These are phyloP conservation scores for Dipodomys merriami DNA, from an alignment of 2,113 vertebrate species.

Conservation along the genomic window DNA sequence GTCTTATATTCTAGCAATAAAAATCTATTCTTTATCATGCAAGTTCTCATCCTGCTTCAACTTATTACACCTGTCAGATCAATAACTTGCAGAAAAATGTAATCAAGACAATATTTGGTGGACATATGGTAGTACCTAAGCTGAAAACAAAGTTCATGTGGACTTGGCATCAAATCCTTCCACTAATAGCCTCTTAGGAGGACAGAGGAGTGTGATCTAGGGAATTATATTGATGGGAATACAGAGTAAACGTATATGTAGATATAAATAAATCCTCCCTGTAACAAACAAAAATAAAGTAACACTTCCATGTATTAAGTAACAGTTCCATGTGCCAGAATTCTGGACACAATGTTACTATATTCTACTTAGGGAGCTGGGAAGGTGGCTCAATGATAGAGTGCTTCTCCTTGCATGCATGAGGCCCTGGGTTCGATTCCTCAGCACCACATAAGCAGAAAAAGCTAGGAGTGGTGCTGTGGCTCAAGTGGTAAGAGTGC, in stretches of 20 bases:
- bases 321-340: not conserved
- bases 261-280: not conserved
- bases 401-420: too few relatives aligned
- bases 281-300: not conserved
- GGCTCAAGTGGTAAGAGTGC: too few relatives aligned
- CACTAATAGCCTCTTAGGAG: not conserved
- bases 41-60: not conserved
- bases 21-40: not conserved
- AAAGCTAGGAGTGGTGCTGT: too few relatives aligned
- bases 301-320: not conserved
- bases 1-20: not conserved
- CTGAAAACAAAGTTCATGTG: not conserved
- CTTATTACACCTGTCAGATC: not conserved
- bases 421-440: too few relatives aligned
- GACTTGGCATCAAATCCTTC: not conserved
- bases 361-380: not conserved
- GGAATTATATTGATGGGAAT: too few relatives aligned
- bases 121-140: not conserved
- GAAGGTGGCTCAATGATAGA: too few relatives aligned
- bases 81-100: not conserved
- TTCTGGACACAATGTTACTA: not conserved
- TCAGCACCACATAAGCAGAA: too few relatives aligned
- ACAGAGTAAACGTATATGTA: too few relatives aligned
- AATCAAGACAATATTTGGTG: constrained; percentile 13
- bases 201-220: too few relatives aligned